A percentile compares a stretch with the other conserved stretches of the same genome.
phyloP scores from a whole-genome alignment of 2,113 vertebrate species.

The Anhinga anhinga region DNA sequence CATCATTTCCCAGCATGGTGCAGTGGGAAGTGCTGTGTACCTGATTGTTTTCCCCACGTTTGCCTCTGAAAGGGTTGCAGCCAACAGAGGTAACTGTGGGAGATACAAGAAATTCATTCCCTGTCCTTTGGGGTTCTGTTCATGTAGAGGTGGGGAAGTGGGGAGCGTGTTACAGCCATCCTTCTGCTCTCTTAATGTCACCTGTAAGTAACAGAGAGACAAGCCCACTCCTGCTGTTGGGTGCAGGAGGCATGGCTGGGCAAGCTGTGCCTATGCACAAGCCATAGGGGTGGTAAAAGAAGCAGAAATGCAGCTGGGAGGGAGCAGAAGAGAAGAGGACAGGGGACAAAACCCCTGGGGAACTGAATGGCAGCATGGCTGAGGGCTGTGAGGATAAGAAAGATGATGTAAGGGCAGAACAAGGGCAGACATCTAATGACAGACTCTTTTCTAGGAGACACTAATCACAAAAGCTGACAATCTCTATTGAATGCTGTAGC shows the following conservation, averaged over 20 bases:
- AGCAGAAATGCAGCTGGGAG: neutral
- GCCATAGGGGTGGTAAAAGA: neutral
- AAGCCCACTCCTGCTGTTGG: fast-evolving
- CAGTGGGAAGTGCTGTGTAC: neutral
- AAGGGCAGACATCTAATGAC: neutral
- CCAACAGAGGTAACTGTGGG: fast-evolving
- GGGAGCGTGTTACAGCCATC: neutral
- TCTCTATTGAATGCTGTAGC: neutral
- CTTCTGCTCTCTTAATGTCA: neutral
- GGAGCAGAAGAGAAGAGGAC: neutral
- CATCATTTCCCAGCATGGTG: neutral
- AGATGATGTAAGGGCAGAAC: neutral
- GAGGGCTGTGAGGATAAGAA: neutral
- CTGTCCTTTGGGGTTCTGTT: neutral
- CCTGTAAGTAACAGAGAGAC: neutral
- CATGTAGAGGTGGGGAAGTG: fast-evolving
- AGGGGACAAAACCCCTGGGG: neutral
- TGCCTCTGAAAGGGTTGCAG: neutral
- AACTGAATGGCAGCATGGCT: neutral
- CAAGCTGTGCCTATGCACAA: neutral
- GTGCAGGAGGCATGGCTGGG: neutral
- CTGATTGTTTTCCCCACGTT: neutral
- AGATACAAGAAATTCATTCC: neutral
- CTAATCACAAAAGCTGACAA: neutral
- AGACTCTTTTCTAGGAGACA: neutral